Base-by-base conservation (phyloP, 2,113 vertebrate species). In the Crotalus viridis region DNA sequence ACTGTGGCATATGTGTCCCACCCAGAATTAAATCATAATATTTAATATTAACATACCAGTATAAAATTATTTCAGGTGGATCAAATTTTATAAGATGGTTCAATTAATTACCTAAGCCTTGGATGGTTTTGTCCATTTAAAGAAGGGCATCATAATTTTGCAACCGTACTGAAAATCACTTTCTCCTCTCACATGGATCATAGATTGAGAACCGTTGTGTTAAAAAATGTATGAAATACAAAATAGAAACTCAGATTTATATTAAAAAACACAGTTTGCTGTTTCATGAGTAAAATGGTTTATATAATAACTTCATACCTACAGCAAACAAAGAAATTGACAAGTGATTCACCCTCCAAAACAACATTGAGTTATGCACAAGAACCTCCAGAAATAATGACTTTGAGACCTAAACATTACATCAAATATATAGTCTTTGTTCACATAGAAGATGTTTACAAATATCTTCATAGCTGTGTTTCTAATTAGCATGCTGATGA, bases 191-290 rank as follows among this genome's bases (percentile, higher is more conserved):
- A 81, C 69, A 9, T 15, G 13, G n/a, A 33, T 74, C n/a, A 33
- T 39, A 39, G 6, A 39, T 39, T 81, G 33, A 19, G 69, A 81
- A 81, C 17, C 7, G 9, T 81, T 39, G 6, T 81, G 6, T 61
- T 48, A 61, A 22, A 13, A 61, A 61, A 59, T 57, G 43, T 46
- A 89, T 10, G 61, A 19, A 28, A 87, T 52, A 88, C 17, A 33
- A 74, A 39, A 7, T 55, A 91, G 89, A 92, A 95, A 56, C 87
- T 87, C 55, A 21, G 39, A 46, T 28, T 26, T 90, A 64, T 74
- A 52, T 61, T 61, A 48, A 90, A 90, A 48, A 24, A 48, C 17
- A 0, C 74, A 3, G 86, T 91, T 0, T 0, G 52, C 88, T 92
- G 85, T 89, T 89, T 95, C 0, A 0, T 10, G 3, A 12, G 9